phyloP scores from a whole-genome alignment of 2,888 invertebrate species.

The Drosophila tripunctata region DNA sequence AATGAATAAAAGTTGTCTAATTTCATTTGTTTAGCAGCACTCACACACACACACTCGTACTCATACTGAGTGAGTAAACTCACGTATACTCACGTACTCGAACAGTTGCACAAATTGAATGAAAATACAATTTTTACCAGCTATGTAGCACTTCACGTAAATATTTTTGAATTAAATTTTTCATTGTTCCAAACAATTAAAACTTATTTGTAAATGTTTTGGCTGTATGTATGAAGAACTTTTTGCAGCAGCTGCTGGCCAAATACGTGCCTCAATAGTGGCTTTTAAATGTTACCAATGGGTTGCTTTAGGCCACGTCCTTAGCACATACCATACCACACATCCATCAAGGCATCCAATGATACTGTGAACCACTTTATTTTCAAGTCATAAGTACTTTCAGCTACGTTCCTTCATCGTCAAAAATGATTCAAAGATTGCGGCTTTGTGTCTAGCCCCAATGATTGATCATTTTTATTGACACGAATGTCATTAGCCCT shows the following conservation, averaged over 20 bases:
- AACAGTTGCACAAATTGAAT: slow-evolving; percentile 72
- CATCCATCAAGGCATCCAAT: slow-evolving; percentile 42
- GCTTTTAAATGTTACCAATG: slow-evolving; percentile 28
- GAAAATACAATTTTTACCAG: slow-evolving; percentile 42
- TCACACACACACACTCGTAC: slow-evolving; percentile 26
- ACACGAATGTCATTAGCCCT: slow-evolving; percentile 57
- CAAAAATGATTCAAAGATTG: slow-evolving; percentile 3
- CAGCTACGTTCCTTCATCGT: slow-evolving; percentile 4
- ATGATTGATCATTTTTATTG: slow-evolving; percentile 78
- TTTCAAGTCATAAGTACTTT: slow-evolving; percentile 12
- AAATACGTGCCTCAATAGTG: slow-evolving; percentile 60
- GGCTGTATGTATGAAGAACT: slow-evolving; percentile 38
- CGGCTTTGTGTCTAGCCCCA: slow-evolving; percentile 3
- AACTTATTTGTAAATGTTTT: slow-evolving; percentile 71
- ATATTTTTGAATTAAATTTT: slow-evolving; percentile 71
- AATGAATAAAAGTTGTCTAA: slow-evolving; percentile 79
- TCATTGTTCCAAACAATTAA: slow-evolving; percentile 79
- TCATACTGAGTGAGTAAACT: slow-evolving; percentile 5
- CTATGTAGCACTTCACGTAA: slow-evolving; percentile 16
- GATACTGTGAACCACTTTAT: slow-evolving; percentile 17
- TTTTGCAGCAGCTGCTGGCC: slow-evolving; percentile 53
- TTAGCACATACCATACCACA: slow-evolving; percentile 2
- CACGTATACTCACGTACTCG: slow-evolving; percentile 39
- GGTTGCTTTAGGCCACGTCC: slow-evolving; percentile 34
- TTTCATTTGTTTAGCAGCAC: slow-evolving; percentile 74